Conservation (phyloP, 2,113 vertebrate genomes). For the Regulus satrapa region DNA sequence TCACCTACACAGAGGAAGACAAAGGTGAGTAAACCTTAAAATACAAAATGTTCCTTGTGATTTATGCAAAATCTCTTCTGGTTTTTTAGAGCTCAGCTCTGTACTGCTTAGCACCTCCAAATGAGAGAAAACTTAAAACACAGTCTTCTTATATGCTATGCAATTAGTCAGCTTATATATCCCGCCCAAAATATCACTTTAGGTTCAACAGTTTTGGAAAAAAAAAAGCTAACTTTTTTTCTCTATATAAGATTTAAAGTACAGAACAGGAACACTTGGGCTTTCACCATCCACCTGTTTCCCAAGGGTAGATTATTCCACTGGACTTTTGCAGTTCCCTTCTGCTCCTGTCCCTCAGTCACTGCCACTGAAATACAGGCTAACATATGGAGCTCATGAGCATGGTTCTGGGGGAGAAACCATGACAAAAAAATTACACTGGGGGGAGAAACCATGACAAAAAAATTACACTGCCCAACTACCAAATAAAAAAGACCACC, state of each 20-base stretch:
- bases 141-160: not conserved
- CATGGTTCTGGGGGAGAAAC: not conserved
- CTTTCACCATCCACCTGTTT: not conserved
- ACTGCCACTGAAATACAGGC: not conserved
- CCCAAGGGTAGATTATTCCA: not conserved
- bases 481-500: not conserved
- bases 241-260: not conserved
- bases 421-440: too few relatives aligned
- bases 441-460: not conserved
- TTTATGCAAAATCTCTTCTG: not conserved
- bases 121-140: not conserved
- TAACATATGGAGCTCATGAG: not conserved
- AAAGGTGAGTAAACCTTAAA: not conserved
- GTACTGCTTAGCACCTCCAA: not conserved
- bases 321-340: not conserved
- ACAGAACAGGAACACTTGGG: not conserved
- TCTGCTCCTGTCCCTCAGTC: not conserved
- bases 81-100: not conserved
- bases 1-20: not conserved
- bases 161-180: not conserved
- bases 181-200: not conserved
- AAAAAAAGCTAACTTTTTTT: too few relatives aligned
- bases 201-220: not conserved
- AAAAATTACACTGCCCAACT: fast-evolving
- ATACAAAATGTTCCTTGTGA: not conserved